Conservation (phyloP, 1,140 invertebrate species). For the Nixonia krombeini region DNA sequence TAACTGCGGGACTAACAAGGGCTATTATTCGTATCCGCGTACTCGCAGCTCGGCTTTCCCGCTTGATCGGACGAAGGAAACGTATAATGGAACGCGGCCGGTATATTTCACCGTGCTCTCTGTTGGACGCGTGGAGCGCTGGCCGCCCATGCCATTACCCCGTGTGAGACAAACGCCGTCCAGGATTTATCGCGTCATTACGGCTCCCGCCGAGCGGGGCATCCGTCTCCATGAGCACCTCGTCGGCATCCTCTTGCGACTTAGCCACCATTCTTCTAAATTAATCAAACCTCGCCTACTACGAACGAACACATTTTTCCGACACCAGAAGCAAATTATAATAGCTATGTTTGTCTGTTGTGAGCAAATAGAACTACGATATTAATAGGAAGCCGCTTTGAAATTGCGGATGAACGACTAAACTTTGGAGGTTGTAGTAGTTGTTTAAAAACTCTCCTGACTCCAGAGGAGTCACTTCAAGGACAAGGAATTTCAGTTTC, state of each 20-base stretch:
- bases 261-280: constrained; percentile 41
- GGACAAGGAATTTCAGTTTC: no score
- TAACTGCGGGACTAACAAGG: constrained; percentile 67
- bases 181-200: constrained; percentile 62
- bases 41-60: constrained; percentile 1
- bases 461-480: no score
- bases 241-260: constrained; percentile 39
- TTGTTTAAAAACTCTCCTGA: no score
- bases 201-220: constrained; percentile 40
- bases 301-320: no score
- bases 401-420: no score
- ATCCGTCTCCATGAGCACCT: constrained; percentile 52
- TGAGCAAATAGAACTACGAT: no score
- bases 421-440: no score
- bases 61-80: constrained; percentile 6
- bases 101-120: constrained; percentile 13
- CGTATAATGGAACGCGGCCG: constrained; percentile 26
- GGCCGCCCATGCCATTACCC: background rate
- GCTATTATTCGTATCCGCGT: constrained; percentile 66
- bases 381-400: no score
- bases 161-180: constrained; percentile 20
- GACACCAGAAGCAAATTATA: no score
- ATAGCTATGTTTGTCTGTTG: no score
- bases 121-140: background rate
- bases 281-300: no score